phyloP scores from a whole-genome alignment of 2,113 vertebrate species.

The Eonycteris spelaea region DNA sequence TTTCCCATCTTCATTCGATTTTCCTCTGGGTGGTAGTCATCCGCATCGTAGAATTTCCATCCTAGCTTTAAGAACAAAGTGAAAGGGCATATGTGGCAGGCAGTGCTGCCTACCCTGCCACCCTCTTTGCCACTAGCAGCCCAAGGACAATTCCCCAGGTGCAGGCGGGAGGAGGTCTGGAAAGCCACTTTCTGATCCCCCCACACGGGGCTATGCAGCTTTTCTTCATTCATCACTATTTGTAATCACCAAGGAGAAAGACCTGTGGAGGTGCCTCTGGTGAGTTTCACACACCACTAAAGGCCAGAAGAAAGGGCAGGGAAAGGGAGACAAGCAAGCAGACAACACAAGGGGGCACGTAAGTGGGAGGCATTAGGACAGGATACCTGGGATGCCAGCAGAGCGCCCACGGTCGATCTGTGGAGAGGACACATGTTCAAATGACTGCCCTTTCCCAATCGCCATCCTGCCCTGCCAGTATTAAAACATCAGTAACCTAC shows the following conservation, averaged over 20 bases:
- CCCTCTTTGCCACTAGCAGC: neutral
- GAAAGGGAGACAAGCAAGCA: neutral
- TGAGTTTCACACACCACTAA: neutral
- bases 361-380: neutral
- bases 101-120: neutral
- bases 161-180: neutral
- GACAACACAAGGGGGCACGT: neutral
- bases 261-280: neutral
- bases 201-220: neutral
- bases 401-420: constrained; percentile 81
- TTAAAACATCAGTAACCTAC: neutral
- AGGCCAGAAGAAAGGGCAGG: neutral
- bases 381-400: constrained; percentile 81
- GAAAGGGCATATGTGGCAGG: neutral
- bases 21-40: constrained; percentile 89
- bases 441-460: neutral
- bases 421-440: constrained; percentile 33
- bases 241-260: neutral
- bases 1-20: constrained; percentile 90
- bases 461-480: accelerated
- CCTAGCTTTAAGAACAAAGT: constrained; percentile 82
- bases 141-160: neutral
- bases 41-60: constrained; percentile 92
- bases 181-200: neutral
- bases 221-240: neutral